These are phyloP conservation scores for Apis cerana DNA, from an alignment of 1,140 invertebrate genomes.

Conservation along the genomic window DNA sequence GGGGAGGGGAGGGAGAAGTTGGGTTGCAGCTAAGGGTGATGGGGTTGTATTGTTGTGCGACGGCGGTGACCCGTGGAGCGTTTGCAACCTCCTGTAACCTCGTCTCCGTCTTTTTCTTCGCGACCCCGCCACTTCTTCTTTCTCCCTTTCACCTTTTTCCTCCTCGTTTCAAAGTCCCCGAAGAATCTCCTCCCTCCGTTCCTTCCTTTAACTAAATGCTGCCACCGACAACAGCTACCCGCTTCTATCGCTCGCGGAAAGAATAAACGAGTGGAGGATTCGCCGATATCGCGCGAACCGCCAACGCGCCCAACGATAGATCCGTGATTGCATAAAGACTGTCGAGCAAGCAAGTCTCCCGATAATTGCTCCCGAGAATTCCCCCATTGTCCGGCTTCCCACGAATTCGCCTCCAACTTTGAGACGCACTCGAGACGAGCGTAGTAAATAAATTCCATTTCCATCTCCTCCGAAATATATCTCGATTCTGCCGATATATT, in stretches of 20 bases:
- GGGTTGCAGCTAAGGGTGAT: constrained; percentile 57
- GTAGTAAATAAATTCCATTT: neutral
- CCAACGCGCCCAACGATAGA: constrained; percentile 5
- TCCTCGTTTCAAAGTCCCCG: constrained; percentile 56
- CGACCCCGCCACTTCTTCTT: neutral
- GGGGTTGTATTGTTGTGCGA: constrained; percentile 73
- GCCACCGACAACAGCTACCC: constrained; percentile 66
- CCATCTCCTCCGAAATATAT: neutral
- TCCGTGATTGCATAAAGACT: constrained; percentile 41
- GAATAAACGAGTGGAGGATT: constrained; percentile 26
- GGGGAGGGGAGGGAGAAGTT: constrained; percentile 2
- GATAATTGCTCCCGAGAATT: constrained; percentile 23
- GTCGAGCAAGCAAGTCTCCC: neutral
- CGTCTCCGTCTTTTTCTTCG: constrained; percentile 20
- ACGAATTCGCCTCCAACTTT: constrained; percentile 5
- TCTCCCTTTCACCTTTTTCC: constrained; percentile 40
- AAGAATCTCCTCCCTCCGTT: constrained; percentile 2
- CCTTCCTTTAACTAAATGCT: constrained; percentile 72
- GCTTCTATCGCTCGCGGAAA: constrained; percentile 40
- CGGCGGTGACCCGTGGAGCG: constrained; percentile 72
- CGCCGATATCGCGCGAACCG: constrained; percentile 1
- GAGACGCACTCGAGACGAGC: neutral
- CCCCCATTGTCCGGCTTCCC: constrained; percentile 19
- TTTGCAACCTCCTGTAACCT: constrained; percentile 66
- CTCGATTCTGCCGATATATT: neutral